phyloP scores from a whole-genome alignment of 2,113 vertebrate species.

The Scolopax mira region DNA sequence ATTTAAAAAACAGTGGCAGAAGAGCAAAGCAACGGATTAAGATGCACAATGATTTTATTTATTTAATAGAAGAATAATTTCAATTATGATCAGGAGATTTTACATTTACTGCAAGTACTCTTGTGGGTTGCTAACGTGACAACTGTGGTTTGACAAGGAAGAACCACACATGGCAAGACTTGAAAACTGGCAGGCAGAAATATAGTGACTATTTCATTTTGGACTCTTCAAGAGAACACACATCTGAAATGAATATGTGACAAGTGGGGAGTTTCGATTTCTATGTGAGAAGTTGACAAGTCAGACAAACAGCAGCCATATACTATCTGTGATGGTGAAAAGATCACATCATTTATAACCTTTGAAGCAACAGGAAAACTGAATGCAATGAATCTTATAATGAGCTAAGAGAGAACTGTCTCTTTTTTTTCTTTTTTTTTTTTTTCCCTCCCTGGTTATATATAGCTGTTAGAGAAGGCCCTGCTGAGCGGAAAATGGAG shows the following conservation, averaged over 20 bases:
- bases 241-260: conserved; percentile 11
- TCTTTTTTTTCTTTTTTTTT: background rate
- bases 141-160: background rate
- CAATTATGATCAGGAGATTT: background rate
- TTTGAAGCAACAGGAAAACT: conserved; percentile 42
- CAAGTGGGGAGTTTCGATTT: conserved; percentile 10
- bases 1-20: background rate
- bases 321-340: conserved; percentile 2
- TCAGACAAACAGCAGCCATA: conserved; percentile 2
- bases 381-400: background rate
- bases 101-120: background rate
- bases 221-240: background rate
- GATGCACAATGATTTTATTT: background rate
- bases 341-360: conserved; percentile 44
- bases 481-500: conserved; percentile 51
- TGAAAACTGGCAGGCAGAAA: background rate
- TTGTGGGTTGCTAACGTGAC: background rate
- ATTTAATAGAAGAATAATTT: conserved; percentile 27
- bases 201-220: background rate
- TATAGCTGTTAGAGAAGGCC: conserved; percentile 39
- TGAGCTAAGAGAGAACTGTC: background rate
- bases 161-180: background rate
- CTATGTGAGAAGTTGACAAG: background rate
- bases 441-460: background rate
- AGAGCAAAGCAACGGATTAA: background rate